Base-by-base conservation (phyloP, 2,113 vertebrate species). In the Thunnus maccoyii region DNA sequence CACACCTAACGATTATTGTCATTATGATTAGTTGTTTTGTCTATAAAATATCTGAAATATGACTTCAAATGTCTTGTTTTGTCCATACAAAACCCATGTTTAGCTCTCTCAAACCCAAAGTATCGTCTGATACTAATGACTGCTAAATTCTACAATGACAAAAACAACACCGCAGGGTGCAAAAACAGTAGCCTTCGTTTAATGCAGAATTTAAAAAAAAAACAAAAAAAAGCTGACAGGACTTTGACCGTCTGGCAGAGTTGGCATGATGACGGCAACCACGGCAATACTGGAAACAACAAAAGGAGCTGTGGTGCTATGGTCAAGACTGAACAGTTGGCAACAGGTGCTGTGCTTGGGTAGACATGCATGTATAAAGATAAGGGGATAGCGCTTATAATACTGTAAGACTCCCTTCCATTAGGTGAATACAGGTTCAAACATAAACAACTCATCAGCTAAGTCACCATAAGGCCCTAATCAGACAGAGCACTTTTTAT, bases 211-310 rank as follows among this genome's bases (percentile, higher is more conserved):
- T 66, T 63, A 58, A 76, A 79, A 74, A 73, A 52, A 27, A 36
- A 30, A 17, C 22, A 22, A 22, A 84, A 63, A 57, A 79, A 80
- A 88, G 32, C 54, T 58, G 61, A 51, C 48, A 63, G 80, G 81
- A 91, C 87, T 89, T 85, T 90, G 88, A 89, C 73, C 66, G 68
- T 89, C 67, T 86, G 84, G 57, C 36, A 67, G 41, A 46, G 83
- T 87, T 86, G 86, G 65, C 81, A 86, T 83, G 86, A 86, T 57
- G 73, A 94, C 77, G 50, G 89, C 73, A 73, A 80, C 78, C 86
- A 63, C 75, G 76, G 76, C 72, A 83, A 82, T 52, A 58, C 55
- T 73, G 41, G 64, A 84, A 72, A 76, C 62, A 62, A 47, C 67
- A 71, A 82, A 76, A 66, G 63, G 52, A 81, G 66, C 78, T 72